phyloP scores from a whole-genome alignment of 2,888 invertebrate species.

The Nemotelus pantherinus region DNA sequence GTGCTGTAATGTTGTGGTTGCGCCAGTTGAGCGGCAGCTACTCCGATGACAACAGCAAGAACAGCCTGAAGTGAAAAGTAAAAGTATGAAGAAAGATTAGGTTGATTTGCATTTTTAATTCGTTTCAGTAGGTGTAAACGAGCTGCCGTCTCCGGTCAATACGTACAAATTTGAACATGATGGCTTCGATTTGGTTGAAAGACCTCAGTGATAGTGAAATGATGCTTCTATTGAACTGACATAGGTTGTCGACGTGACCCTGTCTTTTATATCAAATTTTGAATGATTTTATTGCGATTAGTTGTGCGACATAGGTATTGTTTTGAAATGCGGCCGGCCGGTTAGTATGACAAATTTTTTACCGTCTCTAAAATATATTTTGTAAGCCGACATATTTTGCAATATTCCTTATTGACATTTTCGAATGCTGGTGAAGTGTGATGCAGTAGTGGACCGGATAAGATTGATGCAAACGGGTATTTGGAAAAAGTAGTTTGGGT shows the following conservation, averaged over 20 bases:
- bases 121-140: background rate
- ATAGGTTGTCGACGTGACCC: background rate
- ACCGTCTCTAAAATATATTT: background rate
- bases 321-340: slow-evolving; percentile 19
- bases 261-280: slow-evolving; percentile 32
- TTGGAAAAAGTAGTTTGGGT: no score
- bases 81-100: background rate
- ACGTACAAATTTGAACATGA: slow-evolving; percentile 38
- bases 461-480: no score
- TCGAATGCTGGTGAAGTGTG: background rate
- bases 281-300: slow-evolving; percentile 13
- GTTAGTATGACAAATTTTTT: slow-evolving; percentile 61
- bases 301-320: background rate
- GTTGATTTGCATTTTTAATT: slow-evolving; percentile 12
- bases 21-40: background rate
- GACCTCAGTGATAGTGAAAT: background rate
- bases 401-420: slow-evolving; percentile 1
- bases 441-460: no score
- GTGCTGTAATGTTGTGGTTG: background rate
- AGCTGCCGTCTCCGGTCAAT: background rate
- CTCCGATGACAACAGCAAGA: slow-evolving; percentile 8
- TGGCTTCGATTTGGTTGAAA: background rate
- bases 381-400: background rate
- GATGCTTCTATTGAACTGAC: slow-evolving; percentile 15
- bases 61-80: slow-evolving; percentile 10